Conservation (phyloP, 2,113 vertebrate genomes). For the Ploceus nigricollis region DNA sequence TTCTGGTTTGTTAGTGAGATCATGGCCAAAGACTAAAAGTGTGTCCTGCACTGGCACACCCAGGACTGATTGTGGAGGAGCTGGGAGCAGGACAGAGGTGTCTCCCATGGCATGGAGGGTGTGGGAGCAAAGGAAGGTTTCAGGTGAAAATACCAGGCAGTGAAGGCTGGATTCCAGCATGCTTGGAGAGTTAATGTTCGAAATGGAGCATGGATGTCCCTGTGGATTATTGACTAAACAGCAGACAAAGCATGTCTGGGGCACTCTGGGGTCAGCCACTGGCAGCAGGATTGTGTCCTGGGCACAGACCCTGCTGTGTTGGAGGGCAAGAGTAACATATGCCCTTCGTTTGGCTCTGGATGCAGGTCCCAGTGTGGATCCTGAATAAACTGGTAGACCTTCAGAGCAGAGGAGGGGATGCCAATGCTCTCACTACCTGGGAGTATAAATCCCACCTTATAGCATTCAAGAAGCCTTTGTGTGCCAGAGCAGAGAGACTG, state of each 20-base stretch:
- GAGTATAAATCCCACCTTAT: background rate
- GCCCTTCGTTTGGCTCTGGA: background rate
- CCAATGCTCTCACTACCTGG: background rate
- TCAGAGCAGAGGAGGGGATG: background rate
- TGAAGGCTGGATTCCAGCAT: background rate
- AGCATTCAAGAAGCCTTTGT: background rate
- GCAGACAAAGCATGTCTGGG: background rate
- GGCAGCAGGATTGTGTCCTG: background rate
- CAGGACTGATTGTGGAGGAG: background rate
- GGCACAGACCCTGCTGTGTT: background rate
- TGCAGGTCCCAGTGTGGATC: background rate
- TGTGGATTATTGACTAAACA: background rate
- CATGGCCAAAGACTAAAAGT: accelerated
- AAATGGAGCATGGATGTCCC: background rate
- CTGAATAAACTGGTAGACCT: background rate
- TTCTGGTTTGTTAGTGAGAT: background rate
- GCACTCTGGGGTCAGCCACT: background rate
- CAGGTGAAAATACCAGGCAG: background rate
- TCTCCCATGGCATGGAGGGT: background rate
- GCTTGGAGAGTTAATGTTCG: accelerated
- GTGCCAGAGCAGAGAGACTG: background rate
- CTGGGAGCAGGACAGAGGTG: background rate
- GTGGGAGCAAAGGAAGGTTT: background rate
- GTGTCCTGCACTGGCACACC: background rate
- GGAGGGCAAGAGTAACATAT: background rate